Conservation (phyloP, 2,113 vertebrate species). For the Paracanthobrama guichenoti region DNA sequence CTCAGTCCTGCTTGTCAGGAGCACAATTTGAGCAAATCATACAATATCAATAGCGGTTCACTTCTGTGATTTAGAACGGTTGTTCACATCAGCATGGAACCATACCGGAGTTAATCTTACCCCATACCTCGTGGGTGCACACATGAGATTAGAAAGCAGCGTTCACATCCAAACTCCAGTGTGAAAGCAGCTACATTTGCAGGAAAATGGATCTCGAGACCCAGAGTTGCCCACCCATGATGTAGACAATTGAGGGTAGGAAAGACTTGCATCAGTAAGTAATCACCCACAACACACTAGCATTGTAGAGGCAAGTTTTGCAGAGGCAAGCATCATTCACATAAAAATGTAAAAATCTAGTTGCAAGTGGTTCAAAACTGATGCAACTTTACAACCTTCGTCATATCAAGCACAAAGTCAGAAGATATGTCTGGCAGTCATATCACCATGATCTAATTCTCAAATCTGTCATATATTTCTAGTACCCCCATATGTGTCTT, state of each 20-base stretch:
- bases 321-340: background rate
- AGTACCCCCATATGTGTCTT: slow-evolving; percentile 26
- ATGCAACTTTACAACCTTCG: background rate
- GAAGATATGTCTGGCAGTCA: slow-evolving; percentile 8
- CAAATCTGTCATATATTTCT: slow-evolving; percentile 4
- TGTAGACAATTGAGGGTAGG: background rate
- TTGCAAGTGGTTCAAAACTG: background rate
- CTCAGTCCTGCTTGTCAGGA: background rate
- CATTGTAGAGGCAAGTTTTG: background rate
- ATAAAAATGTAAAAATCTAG: background rate
- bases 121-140: too few relatives aligned
- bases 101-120: too few relatives aligned
- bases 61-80: too few relatives aligned
- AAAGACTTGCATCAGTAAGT: background rate
- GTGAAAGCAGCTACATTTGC: too few relatives aligned
- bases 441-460: background rate
- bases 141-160: too few relatives aligned
- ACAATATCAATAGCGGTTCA: too few relatives aligned
- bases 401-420: background rate
- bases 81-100: too few relatives aligned
- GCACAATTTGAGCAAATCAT: background rate
- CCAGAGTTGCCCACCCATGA: too few relatives aligned
- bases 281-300: background rate
- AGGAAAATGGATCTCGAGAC: too few relatives aligned
- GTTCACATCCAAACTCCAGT: too few relatives aligned